Base-by-base conservation (phyloP, 2,113 vertebrate species). In the Apodemus sylvaticus region DNA sequence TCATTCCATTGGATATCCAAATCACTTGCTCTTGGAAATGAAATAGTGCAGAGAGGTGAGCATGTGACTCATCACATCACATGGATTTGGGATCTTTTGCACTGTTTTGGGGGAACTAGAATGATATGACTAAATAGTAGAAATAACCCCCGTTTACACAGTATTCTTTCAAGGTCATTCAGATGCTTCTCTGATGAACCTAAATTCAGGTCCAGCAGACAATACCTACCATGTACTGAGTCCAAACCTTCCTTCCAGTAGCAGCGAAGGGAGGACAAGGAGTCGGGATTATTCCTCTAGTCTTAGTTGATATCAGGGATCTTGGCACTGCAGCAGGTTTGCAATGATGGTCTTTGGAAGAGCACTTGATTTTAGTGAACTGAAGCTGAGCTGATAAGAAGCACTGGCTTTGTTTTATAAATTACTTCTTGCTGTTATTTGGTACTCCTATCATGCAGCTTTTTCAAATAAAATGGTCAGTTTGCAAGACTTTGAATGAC, bases 321-420 rank as follows among this genome's bases (percentile, higher is more conserved):
- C 13, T 53, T 14, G 71, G 58, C 34, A 97, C 94, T 93, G 9
- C 1, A 8, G 62, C 48, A 81, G 89, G 20, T 70, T 97, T 93
- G 96, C 7, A 86, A 13, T 74, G 91, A 97, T 77, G 16, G 9
- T 78, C 13, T 94, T 62, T 31, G 34, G 74, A 53, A 96, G 86
- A 96, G 24, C 77, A 34, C 22, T 91, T 88, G 14, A 34, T 93
- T 95, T n/a, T 79, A 97, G 96, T 94, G 86, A 98, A 97, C 86
- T 86, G 87, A 66, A 95, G 16, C 24, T 64, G 78, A 91, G 51
- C 24, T 95, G 92, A 78, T 70, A 53, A 77, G 64, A 95, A 97
- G 73, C 60, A 48, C 31, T 95, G 70, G 53, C 70, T 95, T 94
- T 95, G 77, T 60, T 96, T 95, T 91, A 53, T 79, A 93, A 93